Base-by-base conservation (phyloP, 2,797 vertebrate genomes). In the Phrynocephalus guinanensis region DNA sequence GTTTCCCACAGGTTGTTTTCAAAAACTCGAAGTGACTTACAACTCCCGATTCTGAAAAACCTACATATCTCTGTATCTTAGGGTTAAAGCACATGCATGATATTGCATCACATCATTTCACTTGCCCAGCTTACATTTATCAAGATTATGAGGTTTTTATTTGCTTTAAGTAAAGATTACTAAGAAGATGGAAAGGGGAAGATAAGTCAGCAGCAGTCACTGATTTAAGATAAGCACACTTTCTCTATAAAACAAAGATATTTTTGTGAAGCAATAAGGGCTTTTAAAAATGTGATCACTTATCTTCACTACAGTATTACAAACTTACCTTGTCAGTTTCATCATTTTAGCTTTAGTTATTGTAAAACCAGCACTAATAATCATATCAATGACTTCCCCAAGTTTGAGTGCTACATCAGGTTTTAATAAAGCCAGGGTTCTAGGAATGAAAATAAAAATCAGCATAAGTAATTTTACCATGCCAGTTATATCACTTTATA, bases 271-370 rank as follows among this genome's bases (percentile, higher is more conserved):
- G 86, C 85, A 87, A 56, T 91, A 67, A 88, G 84, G 82, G 56
- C 66, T 91, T 87, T 52, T 87, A 50, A 63, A 50, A 82, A 15
- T 50, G 3, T 75, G 63, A 75, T 20, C 2, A 50, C 20, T 38
- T 7, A 28, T 84, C 48, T 11, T 52, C 26, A 26, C 13, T 18
- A 3, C 90, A 44, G 38, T 86, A 86, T 84, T 81, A 91, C 82
- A 63, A 90, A 10, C 92, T 97, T 97, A 99, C 99, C 98, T 97
- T 87, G 98, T 97, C 75, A 99, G 96, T 66, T 91, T 94, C 88
- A 98, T 97, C 99, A 99, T 99, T 97, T 98, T 99, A 87, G 98
- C 98, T 97, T 98, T 99, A 87, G 98, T 99, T 96, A 99, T 97
- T 82, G 97, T 98, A 95, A 99, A 96, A 86, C 97, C 98, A 79